Percentiles rank a stretch among this genome's conserved stretches.
phyloP scores from a whole-genome alignment of 2,888 invertebrate genomes.

The Crepidodera aurea region DNA sequence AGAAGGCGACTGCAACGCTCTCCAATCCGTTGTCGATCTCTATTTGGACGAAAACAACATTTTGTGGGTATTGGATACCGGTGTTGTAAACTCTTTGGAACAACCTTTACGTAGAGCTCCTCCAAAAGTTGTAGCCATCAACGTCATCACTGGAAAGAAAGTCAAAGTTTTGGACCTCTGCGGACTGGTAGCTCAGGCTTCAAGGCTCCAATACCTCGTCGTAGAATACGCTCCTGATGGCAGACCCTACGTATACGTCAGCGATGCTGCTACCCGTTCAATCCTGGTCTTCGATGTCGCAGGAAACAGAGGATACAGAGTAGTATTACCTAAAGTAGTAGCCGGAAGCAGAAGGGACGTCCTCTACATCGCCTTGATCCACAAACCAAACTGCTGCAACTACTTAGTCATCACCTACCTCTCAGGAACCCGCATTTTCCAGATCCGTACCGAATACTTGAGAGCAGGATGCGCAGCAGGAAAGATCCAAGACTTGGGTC shows the following conservation, averaged over 20 bases:
- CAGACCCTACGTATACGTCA: constrained; percentile 70
- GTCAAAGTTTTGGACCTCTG: constrained; percentile 70
- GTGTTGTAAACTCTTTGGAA: constrained; percentile 73
- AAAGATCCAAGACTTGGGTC: constrained; percentile 64
- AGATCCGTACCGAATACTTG: constrained; percentile 70
- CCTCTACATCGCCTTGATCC: constrained; percentile 71
- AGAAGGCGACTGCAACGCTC: constrained; percentile 68
- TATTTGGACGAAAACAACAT: constrained; percentile 69
- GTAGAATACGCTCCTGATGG: constrained; percentile 72
- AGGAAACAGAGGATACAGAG: constrained; percentile 67
- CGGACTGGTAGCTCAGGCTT: constrained; percentile 65
- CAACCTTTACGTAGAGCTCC: constrained; percentile 71
- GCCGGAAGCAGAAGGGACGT: constrained; percentile 66
- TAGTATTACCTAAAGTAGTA: constrained; percentile 68
- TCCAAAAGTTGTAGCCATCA: constrained; percentile 67
- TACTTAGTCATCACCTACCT: constrained; percentile 72
- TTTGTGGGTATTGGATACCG: constrained; percentile 77
- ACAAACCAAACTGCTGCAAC: constrained; percentile 64
- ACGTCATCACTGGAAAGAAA: constrained; percentile 63
- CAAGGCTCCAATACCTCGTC: constrained; percentile 71
- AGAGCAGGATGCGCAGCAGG: constrained; percentile 67
- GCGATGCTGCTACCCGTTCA: constrained; percentile 74
- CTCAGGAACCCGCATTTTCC: constrained; percentile 69
- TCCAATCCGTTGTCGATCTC: constrained; percentile 77
- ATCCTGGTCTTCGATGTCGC: constrained; percentile 72